phyloP scores from a whole-genome alignment of 2,797 vertebrate species.

The Hyperoplus immaculatus region DNA sequence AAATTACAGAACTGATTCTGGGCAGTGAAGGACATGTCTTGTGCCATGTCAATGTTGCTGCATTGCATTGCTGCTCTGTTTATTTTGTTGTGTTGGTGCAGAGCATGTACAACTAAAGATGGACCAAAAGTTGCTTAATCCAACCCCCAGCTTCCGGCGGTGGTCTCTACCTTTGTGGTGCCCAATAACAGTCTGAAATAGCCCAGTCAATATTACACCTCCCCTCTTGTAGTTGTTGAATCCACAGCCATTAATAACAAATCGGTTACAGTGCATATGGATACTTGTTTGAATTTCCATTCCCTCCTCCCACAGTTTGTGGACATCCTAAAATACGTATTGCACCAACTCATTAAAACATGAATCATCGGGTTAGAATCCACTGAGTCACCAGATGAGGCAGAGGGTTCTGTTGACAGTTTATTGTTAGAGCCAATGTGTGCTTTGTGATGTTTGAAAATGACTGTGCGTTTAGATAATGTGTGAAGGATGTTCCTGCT shows the following conservation, averaged over 20 bases:
- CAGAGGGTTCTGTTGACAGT: neutral
- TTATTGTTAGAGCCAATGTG: neutral
- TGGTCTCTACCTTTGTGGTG: neutral
- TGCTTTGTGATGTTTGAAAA: neutral
- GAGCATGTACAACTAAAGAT: neutral
- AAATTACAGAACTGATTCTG: neutral
- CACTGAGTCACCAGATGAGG: slow-evolving; percentile 11
- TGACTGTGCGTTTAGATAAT: neutral
- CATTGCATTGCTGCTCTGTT: neutral
- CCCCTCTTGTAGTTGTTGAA: neutral
- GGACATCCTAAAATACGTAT: slow-evolving; percentile 11
- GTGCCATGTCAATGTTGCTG: neutral
- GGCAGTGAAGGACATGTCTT: neutral
- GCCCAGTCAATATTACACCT: slow-evolving; percentile 6
- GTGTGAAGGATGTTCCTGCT: neutral
- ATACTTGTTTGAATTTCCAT: slow-evolving; percentile 21
- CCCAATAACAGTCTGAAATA: slow-evolving; percentile 10
- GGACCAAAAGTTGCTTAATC: neutral
- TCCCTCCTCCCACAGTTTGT: neutral
- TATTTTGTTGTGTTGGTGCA: neutral
- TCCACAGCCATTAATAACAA: neutral
- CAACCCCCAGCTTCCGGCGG: no score
- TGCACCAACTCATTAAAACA: neutral
- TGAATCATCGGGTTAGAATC: neutral
- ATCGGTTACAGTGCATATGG: neutral